phyloP scores from a whole-genome alignment of 2,888 invertebrate genomes.

The Cancer borealis region DNA sequence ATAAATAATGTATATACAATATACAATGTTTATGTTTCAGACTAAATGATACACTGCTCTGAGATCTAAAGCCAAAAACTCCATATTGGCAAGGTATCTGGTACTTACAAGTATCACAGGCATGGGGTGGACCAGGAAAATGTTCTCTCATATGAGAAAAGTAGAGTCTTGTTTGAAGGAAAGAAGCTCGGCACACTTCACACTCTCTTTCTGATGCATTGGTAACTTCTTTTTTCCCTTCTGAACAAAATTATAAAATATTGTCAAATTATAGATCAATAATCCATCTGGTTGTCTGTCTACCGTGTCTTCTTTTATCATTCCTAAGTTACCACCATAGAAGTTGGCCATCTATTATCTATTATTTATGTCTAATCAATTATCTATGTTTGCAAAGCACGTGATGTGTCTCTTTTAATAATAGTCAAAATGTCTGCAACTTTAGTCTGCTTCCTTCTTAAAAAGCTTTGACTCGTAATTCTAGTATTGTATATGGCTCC shows the following conservation, averaged over 20 bases:
- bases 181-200: slow-evolving; percentile 69
- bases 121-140: slow-evolving; percentile 75
- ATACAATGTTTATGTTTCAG: too few species aligned
- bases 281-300: neutral
- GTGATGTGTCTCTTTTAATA: too few species aligned
- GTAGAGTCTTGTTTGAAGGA: slow-evolving; percentile 65
- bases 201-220: slow-evolving; percentile 62
- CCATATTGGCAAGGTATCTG: neutral
- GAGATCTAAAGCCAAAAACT: neutral
- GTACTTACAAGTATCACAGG: slow-evolving; percentile 72
- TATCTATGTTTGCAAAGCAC: too few species aligned
- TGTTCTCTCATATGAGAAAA: slow-evolving; percentile 74
- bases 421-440: too few species aligned
- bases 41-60: too few species aligned
- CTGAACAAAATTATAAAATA: slow-evolving; percentile 3
- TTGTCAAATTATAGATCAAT: neutral
- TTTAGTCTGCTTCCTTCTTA: too few species aligned
- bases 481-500: too few species aligned
- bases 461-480: too few species aligned
- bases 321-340: too few species aligned
- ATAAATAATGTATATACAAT: neutral
- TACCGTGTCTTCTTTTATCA: neutral
- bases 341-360: too few species aligned
- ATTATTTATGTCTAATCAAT: too few species aligned
- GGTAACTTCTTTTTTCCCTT: neutral